phyloP scores from a whole-genome alignment of 2,888 invertebrate species.

The Caenorhabditis plicata region DNA sequence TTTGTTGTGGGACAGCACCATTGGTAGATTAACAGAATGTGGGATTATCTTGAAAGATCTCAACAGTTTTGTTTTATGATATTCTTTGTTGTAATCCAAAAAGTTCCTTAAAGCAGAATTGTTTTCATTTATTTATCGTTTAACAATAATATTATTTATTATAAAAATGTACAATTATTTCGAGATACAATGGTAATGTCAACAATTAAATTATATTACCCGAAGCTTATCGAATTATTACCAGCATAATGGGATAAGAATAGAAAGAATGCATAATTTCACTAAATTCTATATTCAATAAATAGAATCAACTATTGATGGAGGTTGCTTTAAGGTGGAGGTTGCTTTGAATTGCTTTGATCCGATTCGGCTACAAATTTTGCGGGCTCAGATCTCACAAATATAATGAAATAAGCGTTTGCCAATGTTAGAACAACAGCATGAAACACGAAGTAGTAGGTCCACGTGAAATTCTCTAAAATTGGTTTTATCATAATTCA shows the following conservation, averaged over 20 bases:
- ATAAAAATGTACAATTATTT: too few relatives aligned
- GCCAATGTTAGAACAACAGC: slow-evolving; percentile 24
- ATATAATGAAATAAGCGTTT: slow-evolving; percentile 20
- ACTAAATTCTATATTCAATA: too few relatives aligned
- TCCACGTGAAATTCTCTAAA: slow-evolving; percentile 30
- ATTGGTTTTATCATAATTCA: not conserved
- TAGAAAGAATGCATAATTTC: slow-evolving; percentile 31
- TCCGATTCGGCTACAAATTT: slow-evolving; percentile 26
- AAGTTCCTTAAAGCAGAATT: too few relatives aligned
- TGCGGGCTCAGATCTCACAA: slow-evolving; percentile 28
- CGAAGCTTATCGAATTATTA: slow-evolving; percentile 4
- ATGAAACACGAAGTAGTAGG: slow-evolving; percentile 24
- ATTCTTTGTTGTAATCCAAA: too few relatives aligned
- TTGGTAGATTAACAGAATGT: too few relatives aligned
- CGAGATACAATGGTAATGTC: too few relatives aligned
- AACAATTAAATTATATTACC: slow-evolving; percentile 1
- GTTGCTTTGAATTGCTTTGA: slow-evolving; percentile 22
- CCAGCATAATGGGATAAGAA: slow-evolving; percentile 1
- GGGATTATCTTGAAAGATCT: too few relatives aligned
- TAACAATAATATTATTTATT: too few relatives aligned
- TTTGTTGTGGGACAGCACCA: too few relatives aligned
- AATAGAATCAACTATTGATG: slow-evolving; percentile 7
- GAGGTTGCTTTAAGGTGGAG: slow-evolving; percentile 28
- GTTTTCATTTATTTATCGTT: too few relatives aligned
- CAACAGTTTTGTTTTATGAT: too few relatives aligned